phyloP scores from a whole-genome alignment of 2,888 invertebrate genomes.

The Mylabris sibirica region DNA sequence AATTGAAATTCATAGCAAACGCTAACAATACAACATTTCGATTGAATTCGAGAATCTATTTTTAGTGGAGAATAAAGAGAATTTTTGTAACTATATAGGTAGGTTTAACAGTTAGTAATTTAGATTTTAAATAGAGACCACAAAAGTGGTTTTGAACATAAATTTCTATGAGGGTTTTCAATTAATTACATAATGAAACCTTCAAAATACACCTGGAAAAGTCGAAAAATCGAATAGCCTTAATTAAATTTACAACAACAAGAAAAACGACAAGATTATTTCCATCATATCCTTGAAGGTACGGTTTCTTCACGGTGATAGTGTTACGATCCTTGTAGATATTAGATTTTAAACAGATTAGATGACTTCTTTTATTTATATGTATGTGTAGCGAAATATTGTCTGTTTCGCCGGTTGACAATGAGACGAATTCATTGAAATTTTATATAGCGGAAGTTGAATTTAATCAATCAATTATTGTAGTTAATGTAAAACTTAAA shows the following conservation, averaged over 20 bases:
- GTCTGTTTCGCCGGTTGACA: no score
- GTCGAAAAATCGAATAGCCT: not conserved
- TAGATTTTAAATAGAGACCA: not conserved
- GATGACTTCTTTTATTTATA: not conserved
- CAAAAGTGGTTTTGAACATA: not conserved
- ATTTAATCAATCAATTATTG: not conserved
- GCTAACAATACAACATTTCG: not conserved
- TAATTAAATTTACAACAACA: not conserved
- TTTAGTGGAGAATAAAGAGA: not conserved
- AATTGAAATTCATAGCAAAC: not conserved
- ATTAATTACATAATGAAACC: conserved; percentile 1
- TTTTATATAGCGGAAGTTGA: not conserved
- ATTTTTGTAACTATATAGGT: not conserved
- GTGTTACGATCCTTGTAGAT: conserved; percentile 1
- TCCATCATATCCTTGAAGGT: not conserved
- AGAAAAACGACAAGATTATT: not conserved
- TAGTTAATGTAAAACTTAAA: not conserved
- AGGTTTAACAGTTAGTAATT: not conserved
- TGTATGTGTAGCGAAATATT: not conserved
- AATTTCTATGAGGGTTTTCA: not conserved
- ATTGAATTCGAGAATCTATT: not conserved
- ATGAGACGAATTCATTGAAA: not conserved
- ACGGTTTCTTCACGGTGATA: not conserved
- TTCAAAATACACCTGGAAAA: not conserved
- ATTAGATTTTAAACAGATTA: not conserved